Evolutionary conservation across 2,113 vertebrate genomes (phyloP), one percentile per base, ranked within the genome.

Genomic region (Anser cygnoides): DNA sequence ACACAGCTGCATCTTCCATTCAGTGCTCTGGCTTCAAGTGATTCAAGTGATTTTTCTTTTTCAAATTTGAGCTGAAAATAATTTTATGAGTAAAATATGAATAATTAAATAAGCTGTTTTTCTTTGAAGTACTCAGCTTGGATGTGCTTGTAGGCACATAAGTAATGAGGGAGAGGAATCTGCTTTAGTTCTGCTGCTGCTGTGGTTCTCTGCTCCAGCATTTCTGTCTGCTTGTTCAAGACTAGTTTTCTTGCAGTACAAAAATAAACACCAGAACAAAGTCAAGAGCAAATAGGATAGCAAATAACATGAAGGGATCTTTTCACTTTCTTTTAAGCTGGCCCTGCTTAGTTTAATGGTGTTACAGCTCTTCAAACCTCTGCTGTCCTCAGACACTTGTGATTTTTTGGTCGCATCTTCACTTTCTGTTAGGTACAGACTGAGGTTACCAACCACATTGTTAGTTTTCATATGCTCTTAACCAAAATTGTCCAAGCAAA

Each of bases 61-160:
- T 2, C 21, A 65, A 77, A 81, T 90, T 57, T 70, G 62, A 94
- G 52, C 58, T 89, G 66, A 89, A 92, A 96, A 92, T 86, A 91
- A 66, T 61, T 87, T 87, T 20, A 43, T 0, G 0, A 90, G 35
- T 87, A 62, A 94, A 88, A 90, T 46, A 76, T 81, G 80, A 94
- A 93, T 93, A 95, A 94, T 92, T 96, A 87, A 95, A 78, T 63
- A 73, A 81, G 49, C 57, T 81, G 35, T 68, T 93, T 90, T 82
- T 23, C 89, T 95, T 93, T 96, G 95, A 96, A 94, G 74, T 91
- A 39, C 16, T 82, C 26, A n/a, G 0, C 84, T 87, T 91, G 87
- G 62, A 78, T 41, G 58, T 89, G 58, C 86, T 90, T 41, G 41
- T 89, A 87, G 86, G 81, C 74, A 78, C 77, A 91, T 93, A 87